A percentile compares a stretch with the other conserved stretches of the same genome.
Evolutionary conservation across 2,888 invertebrate species (phyloP).

Genomic region (Chrysolina oricalcia): DNA sequence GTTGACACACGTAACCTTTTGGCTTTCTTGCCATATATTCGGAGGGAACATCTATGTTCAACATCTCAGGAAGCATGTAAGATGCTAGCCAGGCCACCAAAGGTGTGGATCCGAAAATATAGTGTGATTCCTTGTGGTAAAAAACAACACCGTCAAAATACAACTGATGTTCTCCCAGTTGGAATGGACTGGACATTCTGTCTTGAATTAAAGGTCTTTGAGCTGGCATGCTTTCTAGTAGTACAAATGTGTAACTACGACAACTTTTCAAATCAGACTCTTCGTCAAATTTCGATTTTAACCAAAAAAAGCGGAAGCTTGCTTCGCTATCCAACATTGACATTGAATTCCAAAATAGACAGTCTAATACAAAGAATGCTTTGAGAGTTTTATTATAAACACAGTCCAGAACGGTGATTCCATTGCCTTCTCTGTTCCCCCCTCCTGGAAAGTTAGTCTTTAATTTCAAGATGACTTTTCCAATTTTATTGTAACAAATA

Average conservation of each 20-base stretch:
- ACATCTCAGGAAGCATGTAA: slow-evolving; percentile 89
- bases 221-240: slow-evolving; percentile 74
- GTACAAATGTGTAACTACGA: slow-evolving; percentile 71
- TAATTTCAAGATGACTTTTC: slow-evolving; percentile 67
- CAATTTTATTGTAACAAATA: slow-evolving; percentile 48
- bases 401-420: slow-evolving; percentile 87
- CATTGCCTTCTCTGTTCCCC: slow-evolving; percentile 68
- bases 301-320: slow-evolving; percentile 88
- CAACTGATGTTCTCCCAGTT: slow-evolving; percentile 69
- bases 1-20: slow-evolving; percentile 72
- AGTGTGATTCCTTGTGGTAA: slow-evolving; percentile 89
- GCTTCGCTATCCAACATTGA: slow-evolving; percentile 85
- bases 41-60: slow-evolving; percentile 73
- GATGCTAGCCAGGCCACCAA: slow-evolving; percentile 94
- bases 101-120: slow-evolving; percentile 84
- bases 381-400: slow-evolving; percentile 78
- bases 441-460: slow-evolving; percentile 85
- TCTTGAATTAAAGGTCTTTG: slow-evolving; percentile 71
- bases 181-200: slow-evolving; percentile 69
- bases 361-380: slow-evolving; percentile 86
- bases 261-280: slow-evolving; percentile 70
- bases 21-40: slow-evolving; percentile 72
- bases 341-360: slow-evolving; percentile 86
- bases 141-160: slow-evolving; percentile 91
- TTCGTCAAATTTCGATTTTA: slow-evolving; percentile 83